These are phyloP conservation scores for Encarsia formosa DNA, from an alignment of 2,888 invertebrate genomes.

Conservation along the genomic window DNA sequence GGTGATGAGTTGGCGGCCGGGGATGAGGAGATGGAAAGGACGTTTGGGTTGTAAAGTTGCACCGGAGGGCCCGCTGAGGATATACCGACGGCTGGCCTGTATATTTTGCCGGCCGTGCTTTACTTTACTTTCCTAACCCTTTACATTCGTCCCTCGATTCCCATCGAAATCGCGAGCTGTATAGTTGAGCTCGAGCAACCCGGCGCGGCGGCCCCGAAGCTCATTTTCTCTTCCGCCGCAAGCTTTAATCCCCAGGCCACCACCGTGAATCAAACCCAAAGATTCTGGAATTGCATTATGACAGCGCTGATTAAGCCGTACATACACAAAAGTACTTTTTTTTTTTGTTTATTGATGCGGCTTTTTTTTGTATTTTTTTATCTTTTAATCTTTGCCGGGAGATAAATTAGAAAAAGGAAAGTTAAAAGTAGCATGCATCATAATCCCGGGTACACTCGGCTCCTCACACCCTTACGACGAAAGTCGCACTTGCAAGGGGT, in stretches of 20 bases:
- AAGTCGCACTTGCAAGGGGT: slow-evolving; percentile 24
- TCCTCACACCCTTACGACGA: no score
- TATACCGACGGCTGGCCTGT: slow-evolving; percentile 32
- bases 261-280: slow-evolving; percentile 13
- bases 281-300: slow-evolving; percentile 7
- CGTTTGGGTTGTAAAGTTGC: slow-evolving; percentile 47
- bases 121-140: not conserved
- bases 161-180: slow-evolving; percentile 29
- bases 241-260: not conserved
- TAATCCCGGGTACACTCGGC: no score
- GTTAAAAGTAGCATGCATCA: no score
- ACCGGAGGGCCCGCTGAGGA: slow-evolving; percentile 40
- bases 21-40: slow-evolving; percentile 43
- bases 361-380: no score
- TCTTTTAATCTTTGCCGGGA: no score
- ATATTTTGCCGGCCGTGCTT: slow-evolving; percentile 42
- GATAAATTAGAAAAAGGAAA: no score
- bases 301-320: no score
- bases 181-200: slow-evolving; percentile 23
- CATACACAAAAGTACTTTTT: no score
- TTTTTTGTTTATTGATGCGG: no score
- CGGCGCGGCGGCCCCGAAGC: slow-evolving; percentile 19
- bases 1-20: slow-evolving; percentile 49
- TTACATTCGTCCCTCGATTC: slow-evolving; percentile 18
- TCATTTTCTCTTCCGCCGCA: slow-evolving; percentile 6